phyloP scores from a whole-genome alignment of 2,113 vertebrate genomes.

The Prolemur simus region DNA sequence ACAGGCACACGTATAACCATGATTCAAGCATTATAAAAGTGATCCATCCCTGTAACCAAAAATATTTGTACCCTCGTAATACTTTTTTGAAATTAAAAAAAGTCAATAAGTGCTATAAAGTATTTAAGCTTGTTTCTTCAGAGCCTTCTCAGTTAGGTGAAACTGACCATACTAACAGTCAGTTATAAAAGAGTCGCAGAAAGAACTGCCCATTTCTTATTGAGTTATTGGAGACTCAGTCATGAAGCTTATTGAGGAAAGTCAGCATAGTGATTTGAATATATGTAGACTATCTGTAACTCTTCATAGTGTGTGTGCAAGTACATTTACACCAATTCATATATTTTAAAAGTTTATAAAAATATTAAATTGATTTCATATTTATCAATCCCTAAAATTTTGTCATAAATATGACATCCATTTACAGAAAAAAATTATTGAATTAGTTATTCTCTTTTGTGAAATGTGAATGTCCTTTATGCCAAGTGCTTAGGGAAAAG shows the following conservation, averaged over 20 bases:
- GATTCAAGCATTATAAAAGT: no score
- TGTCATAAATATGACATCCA: neutral
- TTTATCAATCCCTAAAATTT: neutral
- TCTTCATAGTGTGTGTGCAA: neutral
- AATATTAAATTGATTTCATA: neutral
- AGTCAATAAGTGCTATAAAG: neutral
- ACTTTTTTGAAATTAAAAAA: neutral
- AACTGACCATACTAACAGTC: neutral
- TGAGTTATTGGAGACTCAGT: neutral
- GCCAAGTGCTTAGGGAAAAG: neutral
- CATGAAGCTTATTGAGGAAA: conserved; percentile 17
- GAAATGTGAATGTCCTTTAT: neutral
- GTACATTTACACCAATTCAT: neutral
- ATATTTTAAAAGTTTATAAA: neutral
- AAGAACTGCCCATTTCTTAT: neutral
- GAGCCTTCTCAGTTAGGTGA: conserved; percentile 5
- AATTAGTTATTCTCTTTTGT: neutral
- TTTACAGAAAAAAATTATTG: neutral
- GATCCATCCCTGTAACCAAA: no score
- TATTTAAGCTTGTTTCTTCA: neutral
- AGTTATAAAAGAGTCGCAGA: neutral
- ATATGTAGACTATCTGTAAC: neutral
- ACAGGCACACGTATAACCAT: no score
- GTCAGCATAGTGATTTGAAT: neutral
- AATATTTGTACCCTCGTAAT: no score